These are phyloP conservation scores for Lasioglossum lativentre DNA, from an alignment of 2,888 invertebrate species.

Conservation along the genomic window DNA sequence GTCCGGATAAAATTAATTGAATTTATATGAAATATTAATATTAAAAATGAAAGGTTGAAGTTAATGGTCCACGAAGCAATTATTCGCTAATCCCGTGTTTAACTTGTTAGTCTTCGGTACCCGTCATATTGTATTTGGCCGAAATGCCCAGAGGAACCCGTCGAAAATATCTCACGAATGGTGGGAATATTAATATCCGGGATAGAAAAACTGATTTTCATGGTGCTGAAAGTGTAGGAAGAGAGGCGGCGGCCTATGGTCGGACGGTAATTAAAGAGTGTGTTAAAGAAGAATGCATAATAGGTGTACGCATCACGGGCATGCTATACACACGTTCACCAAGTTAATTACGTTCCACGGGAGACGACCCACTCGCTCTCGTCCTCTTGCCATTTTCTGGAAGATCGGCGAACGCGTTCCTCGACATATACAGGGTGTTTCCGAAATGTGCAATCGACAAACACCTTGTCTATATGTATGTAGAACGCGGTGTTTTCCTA, in stretches of 20 bases:
- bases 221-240: slow-evolving; percentile 33
- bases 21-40: background rate
- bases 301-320: slow-evolving; percentile 19
- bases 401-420: slow-evolving; percentile 10
- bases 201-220: slow-evolving; percentile 42
- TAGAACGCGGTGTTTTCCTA: too few relatives aligned
- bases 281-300: slow-evolving; percentile 47
- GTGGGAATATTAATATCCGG: slow-evolving; percentile 48
- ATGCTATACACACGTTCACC: slow-evolving; percentile 9
- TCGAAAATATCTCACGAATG: slow-evolving; percentile 35
- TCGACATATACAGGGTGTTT: background rate
- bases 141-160: background rate
- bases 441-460: background rate
- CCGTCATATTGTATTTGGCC: background rate
- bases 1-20: background rate
- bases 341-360: slow-evolving; percentile 54
- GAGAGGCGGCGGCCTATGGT: slow-evolving; percentile 18
- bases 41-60: background rate
- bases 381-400: slow-evolving; percentile 43
- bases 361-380: slow-evolving; percentile 25
- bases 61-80: background rate
- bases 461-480: too few relatives aligned
- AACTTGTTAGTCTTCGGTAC: background rate
- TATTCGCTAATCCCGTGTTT: background rate
- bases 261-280: slow-evolving; percentile 59